phyloP scores from a whole-genome alignment of 2,888 invertebrate genomes.

The Latheticus oryzae region DNA sequence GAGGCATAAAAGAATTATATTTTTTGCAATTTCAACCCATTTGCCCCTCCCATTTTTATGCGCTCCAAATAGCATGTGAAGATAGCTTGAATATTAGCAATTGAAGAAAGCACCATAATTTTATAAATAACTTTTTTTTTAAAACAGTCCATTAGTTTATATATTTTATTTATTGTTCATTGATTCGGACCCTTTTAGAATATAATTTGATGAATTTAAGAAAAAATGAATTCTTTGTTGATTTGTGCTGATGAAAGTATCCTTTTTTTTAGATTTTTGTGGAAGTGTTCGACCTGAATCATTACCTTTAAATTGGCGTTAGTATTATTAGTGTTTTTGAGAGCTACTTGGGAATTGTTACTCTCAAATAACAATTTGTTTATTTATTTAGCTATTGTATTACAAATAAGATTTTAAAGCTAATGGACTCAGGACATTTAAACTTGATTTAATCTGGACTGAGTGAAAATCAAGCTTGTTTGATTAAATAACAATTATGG shows the following conservation, averaged over 20 bases:
- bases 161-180: conserved; percentile 57
- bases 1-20: conserved; percentile 65
- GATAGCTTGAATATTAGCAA: conserved; percentile 66
- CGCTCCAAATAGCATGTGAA: conserved; percentile 67
- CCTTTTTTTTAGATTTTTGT: conserved; percentile 51
- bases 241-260: conserved; percentile 53
- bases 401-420: conserved; percentile 15
- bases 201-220: conserved; percentile 50
- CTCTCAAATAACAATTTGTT: conserved; percentile 44
- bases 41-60: conserved; percentile 65
- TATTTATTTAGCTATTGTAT: neutral
- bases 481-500: conserved; percentile 39
- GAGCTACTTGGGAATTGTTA: conserved; percentile 54
- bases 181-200: conserved; percentile 57
- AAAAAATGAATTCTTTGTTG: conserved; percentile 53
- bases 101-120: conserved; percentile 66
- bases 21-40: conserved; percentile 60
- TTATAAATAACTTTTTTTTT: conserved; percentile 59
- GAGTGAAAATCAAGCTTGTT: conserved; percentile 22
- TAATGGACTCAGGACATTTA: conserved; percentile 23
- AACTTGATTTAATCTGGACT: conserved; percentile 12
- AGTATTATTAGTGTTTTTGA: conserved; percentile 41
- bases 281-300: conserved; percentile 47
- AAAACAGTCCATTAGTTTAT: conserved; percentile 55
- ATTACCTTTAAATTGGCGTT: conserved; percentile 38